Base-by-base conservation (phyloP, 2,113 vertebrate genomes). In the Pipra filicauda region DNA sequence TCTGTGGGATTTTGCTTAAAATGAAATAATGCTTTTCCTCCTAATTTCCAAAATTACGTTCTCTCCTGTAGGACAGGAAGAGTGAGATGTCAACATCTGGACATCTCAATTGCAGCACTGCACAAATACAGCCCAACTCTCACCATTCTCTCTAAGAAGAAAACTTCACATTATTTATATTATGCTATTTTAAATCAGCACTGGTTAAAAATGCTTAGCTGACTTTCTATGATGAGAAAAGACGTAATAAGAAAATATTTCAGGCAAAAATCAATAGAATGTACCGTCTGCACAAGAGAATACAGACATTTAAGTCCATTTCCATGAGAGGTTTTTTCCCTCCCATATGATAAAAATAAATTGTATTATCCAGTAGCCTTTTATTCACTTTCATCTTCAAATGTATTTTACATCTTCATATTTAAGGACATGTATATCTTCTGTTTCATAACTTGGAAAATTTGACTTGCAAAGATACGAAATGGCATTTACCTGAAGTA, bases 321-420 rank as follows among this genome's bases (percentile, higher is more conserved):
- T 89, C 51, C 27, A 55, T 62, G 17, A 43, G 14, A 89, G 27
- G 4, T 2, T 55, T 39, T 67, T 81, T 16, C 11, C 13, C 5
- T n/a, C 15, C 17, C 8, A 46, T 30, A 44, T 31, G 8, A 54
- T 46, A 84, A 70, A 65, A 93, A 83, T 44, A 90, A 85, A 64
- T 69, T 3, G 19, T n/a, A 67, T 66, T 92, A 77, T 51, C 30
- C 48, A 59, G 8, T 19, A 62, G 5, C 5, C 21, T 64, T 95
- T 87, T 55, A 78, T 67, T 83, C 20, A 30, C 12, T 91, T 89
- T 48, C 31, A 83, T 67, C 94, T 95, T 46, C 23, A 85, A 89
- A 67, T 15, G 3, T 20, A 74, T 64, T 77, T 89, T 77, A 71
- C 3, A 43, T 46, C 46, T 95, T 93, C 39, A 61, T 1, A 85